Percentiles rank a stretch among this genome's conserved stretches.
Conservation (phyloP, 2,797 vertebrate genomes). For the Gymnoscopelus microlampas region DNA sequence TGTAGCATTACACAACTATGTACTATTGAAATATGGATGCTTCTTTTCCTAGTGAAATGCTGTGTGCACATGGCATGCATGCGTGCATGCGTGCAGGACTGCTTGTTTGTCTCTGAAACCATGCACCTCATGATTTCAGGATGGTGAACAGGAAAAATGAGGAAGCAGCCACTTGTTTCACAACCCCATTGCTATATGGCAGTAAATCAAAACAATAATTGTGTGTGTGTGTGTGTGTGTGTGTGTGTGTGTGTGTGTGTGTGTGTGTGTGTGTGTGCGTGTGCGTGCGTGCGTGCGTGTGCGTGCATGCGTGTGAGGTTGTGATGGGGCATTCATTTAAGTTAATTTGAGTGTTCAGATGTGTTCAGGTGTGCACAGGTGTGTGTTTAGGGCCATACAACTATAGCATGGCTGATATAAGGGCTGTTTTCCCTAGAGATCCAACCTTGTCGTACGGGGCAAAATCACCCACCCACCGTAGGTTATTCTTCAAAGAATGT, state of each 20-base stretch:
- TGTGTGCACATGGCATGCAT: too few relatives aligned
- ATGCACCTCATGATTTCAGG: constrained; percentile 30
- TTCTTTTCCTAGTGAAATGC: too few relatives aligned
- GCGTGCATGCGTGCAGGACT: neutral
- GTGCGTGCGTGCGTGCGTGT: neutral
- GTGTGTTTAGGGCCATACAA: too few relatives aligned
- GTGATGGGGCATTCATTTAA: neutral
- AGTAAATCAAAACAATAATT: constrained; percentile 51
- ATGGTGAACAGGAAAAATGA: constrained; percentile 50
- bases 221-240: constrained; percentile 13
- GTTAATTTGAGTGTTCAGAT: too few relatives aligned
- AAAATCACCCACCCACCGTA: neutral
- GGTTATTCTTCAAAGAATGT: constrained; percentile 17
- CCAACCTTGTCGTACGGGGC: too few relatives aligned
- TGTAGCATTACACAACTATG: too few relatives aligned
- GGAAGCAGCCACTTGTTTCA: constrained; percentile 49
- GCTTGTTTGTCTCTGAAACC: constrained; percentile 11
- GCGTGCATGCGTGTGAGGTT: neutral
- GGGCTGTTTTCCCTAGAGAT: too few relatives aligned
- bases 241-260: constrained; percentile 16
- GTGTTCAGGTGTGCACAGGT: too few relatives aligned
- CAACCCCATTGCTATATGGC: constrained; percentile 30
- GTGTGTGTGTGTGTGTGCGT: neutral
- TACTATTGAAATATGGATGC: too few relatives aligned
- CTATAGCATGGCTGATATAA: too few relatives aligned